phyloP scores from a whole-genome alignment of 2,113 vertebrate genomes.

The Zosterops borbonicus region DNA sequence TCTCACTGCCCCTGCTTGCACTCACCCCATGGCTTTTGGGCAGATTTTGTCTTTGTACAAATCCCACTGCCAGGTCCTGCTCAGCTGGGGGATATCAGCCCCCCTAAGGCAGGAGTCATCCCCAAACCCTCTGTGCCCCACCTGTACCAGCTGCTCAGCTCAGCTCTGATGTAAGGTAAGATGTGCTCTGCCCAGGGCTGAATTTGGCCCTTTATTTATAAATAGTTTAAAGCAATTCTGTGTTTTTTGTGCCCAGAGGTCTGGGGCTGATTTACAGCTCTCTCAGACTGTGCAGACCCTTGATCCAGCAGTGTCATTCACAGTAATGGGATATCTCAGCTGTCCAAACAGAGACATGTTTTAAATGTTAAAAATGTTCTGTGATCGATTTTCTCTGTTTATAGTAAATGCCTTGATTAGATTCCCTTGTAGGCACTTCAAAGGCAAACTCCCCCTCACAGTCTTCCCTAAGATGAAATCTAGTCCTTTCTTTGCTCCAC shows the following conservation, averaged over 20 bases:
- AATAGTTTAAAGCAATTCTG: slow-evolving; percentile 52
- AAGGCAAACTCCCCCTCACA: slow-evolving; percentile 19
- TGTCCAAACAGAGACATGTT: slow-evolving; percentile 64
- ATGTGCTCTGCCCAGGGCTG: neutral
- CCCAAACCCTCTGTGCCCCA: neutral
- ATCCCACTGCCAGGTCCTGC: neutral
- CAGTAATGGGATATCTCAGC: slow-evolving; percentile 63
- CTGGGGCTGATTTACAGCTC: slow-evolving; percentile 58
- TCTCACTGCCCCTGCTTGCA: rapidly evolving
- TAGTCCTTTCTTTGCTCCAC: neutral
- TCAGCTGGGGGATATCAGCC: neutral
- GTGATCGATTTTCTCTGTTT: slow-evolving; percentile 62
- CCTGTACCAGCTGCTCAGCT: rapidly evolving
- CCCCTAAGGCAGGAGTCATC: neutral
- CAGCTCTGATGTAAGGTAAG: neutral
- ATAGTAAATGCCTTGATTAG: slow-evolving; percentile 64
- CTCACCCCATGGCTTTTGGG: rapidly evolving
- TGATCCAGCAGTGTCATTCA: slow-evolving; percentile 39
- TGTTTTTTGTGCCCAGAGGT: slow-evolving; percentile 33
- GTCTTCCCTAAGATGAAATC: slow-evolving; percentile 6
- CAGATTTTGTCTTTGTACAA: neutral
- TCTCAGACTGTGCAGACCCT: slow-evolving; percentile 48
- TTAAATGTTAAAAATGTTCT: slow-evolving; percentile 67
- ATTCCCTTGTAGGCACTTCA: slow-evolving; percentile 50
- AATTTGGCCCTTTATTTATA: slow-evolving; percentile 22